Evolutionary conservation across 1,140 invertebrate species (phyloP).

Genomic region (Euwallacea similis): DNA sequence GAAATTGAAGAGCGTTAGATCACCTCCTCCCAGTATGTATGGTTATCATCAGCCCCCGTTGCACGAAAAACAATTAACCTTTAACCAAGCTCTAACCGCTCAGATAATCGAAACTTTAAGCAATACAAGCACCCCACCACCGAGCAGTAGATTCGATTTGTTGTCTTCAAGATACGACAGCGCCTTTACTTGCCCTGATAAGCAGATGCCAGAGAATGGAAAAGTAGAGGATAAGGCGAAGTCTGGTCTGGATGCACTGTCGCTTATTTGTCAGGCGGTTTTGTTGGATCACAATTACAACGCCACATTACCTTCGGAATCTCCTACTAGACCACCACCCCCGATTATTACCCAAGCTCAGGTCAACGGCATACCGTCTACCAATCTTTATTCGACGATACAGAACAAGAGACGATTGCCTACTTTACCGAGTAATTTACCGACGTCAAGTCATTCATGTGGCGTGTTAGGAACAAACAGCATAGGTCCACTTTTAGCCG

Average conservation of each 20-base stretch:
- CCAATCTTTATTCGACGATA: conserved; percentile 39
- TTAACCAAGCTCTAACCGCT: conserved; percentile 52
- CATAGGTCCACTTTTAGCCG: conserved; percentile 29
- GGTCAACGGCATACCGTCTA: conserved; percentile 44
- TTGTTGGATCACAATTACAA: conserved; percentile 83
- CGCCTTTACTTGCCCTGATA: conserved; percentile 42
- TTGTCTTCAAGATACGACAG: conserved; percentile 44
- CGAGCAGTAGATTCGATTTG: conserved; percentile 39
- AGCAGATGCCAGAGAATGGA: conserved; percentile 14
- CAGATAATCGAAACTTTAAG: conserved; percentile 52
- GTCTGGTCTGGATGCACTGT: conserved; percentile 48
- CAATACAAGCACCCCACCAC: conserved; percentile 37
- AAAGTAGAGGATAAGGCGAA: conserved; percentile 44
- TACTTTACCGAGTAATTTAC: conserved; percentile 38
- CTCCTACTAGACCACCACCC: conserved; percentile 59
- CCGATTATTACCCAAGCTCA: conserved; percentile 53
- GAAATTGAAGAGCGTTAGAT: conserved; percentile 36
- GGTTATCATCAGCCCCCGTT: conserved; percentile 27
- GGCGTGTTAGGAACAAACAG: conserved; percentile 35
- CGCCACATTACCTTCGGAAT: conserved; percentile 66
- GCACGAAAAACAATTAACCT: conserved; percentile 46
- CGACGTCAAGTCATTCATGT: conserved; percentile 38
- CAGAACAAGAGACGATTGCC: conserved; percentile 33
- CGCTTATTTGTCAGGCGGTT: conserved; percentile 61
- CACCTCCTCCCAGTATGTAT: conserved; percentile 11